phyloP scores from a whole-genome alignment of 2,797 vertebrate species.

The Macropus fuliginosus region DNA sequence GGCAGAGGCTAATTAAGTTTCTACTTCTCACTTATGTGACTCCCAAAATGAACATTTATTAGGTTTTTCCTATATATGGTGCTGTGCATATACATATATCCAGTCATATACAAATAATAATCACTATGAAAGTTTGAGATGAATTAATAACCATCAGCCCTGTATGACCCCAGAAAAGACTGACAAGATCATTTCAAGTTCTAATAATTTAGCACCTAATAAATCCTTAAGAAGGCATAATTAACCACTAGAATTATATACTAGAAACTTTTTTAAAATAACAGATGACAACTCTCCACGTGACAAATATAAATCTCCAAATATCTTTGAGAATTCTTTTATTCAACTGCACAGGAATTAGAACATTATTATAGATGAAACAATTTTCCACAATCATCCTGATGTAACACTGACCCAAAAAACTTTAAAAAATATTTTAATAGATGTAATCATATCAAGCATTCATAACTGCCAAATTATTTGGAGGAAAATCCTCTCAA shows the following conservation, averaged over 20 bases:
- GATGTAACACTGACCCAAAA: background rate
- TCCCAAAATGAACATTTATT: background rate
- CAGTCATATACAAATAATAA: background rate
- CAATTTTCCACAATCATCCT: background rate
- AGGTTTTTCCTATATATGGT: background rate
- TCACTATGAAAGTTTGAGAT: background rate
- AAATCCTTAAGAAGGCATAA: background rate
- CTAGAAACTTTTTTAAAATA: background rate
- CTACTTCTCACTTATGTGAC: background rate
- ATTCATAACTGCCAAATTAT: background rate
- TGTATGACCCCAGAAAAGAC: background rate
- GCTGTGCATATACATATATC: background rate
- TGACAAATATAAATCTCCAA: background rate
- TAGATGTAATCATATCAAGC: background rate
- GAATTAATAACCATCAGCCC: background rate
- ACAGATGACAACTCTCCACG: background rate
- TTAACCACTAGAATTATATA: background rate
- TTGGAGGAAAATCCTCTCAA: background rate
- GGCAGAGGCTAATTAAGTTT: background rate
- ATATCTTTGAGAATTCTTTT: background rate
- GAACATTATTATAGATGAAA: background rate
- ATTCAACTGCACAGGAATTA: background rate
- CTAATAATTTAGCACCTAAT: background rate
- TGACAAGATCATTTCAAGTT: background rate
- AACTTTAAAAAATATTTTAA: background rate